Evolutionary conservation across 2,888 invertebrate genomes (phyloP).

Genomic region (Spisula subtruncata): DNA sequence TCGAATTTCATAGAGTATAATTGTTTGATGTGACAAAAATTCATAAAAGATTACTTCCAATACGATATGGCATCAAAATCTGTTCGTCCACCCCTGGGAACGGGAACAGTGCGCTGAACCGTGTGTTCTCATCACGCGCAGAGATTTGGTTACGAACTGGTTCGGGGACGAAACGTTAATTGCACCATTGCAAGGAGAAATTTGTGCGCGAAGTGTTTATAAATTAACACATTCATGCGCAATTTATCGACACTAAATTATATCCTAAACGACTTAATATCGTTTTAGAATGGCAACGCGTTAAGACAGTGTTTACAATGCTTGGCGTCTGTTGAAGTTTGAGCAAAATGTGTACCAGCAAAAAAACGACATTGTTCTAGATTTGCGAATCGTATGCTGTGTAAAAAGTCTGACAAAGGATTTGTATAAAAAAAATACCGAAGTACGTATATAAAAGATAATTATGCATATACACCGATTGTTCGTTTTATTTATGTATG

Average conservation of each 20-base stretch:
- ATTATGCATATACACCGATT: no score
- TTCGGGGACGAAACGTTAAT: neutral
- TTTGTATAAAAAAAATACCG: neutral
- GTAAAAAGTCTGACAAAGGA: neutral
- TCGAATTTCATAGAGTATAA: neutral
- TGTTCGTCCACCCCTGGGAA: neutral
- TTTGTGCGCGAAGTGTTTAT: conserved; percentile 34
- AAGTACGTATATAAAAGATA: neutral
- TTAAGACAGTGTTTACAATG: conserved; percentile 31
- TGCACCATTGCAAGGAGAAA: conserved; percentile 5
- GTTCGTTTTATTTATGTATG: no score
- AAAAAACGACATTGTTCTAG: neutral
- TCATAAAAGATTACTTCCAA: conserved; percentile 7
- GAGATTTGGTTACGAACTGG: conserved; percentile 1
- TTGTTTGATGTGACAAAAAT: neutral
- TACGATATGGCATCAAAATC: neutral
- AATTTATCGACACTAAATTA: conserved; percentile 47
- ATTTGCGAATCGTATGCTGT: neutral
- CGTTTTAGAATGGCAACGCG: neutral
- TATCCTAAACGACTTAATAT: conserved; percentile 24
- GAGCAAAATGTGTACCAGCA: conserved; percentile 16
- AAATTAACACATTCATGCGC: conserved; percentile 35
- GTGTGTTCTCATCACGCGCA: neutral
- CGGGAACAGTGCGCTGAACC: neutral
- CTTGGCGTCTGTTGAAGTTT: conserved; percentile 27